phyloP scores from a whole-genome alignment of 2,888 invertebrate species.

The Barypeithes pellucidus region DNA sequence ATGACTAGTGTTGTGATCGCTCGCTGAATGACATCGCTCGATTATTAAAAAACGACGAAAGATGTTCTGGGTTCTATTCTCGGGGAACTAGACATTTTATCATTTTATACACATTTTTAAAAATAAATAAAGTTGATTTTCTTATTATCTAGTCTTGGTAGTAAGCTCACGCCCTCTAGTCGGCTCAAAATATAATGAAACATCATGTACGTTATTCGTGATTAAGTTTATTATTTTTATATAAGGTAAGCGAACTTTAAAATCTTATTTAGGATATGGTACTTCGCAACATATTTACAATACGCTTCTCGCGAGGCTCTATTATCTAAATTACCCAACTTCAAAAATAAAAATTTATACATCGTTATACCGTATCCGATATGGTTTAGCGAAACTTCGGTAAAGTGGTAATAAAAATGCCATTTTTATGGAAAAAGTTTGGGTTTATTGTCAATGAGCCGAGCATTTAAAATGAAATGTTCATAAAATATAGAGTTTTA shows the following conservation, averaged over 20 bases:
- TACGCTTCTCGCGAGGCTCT: slow-evolving; percentile 37
- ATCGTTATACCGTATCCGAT: slow-evolving; percentile 40
- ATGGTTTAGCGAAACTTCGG: slow-evolving; percentile 42
- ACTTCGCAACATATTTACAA: slow-evolving; percentile 27
- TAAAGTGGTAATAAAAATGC: slow-evolving; percentile 45
- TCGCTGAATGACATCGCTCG: no score
- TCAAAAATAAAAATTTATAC: slow-evolving; percentile 51
- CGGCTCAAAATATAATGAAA: neutral
- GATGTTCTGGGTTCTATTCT: no score
- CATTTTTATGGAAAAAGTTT: slow-evolving; percentile 50
- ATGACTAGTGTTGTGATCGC: no score
- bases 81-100: no score
- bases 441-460: slow-evolving; percentile 41
- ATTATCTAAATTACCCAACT: slow-evolving; percentile 50
- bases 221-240: neutral
- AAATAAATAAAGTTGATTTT: no score
- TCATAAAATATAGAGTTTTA: slow-evolving; percentile 1
- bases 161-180: no score
- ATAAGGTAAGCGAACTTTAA: slow-evolving; percentile 6
- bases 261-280: slow-evolving; percentile 8
- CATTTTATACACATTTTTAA: no score
- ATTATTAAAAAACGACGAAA: no score
- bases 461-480: slow-evolving; percentile 35
- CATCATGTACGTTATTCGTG: neutral
- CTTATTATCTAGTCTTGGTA: no score